A percentile compares a stretch with the other conserved stretches of the same genome.
Evolutionary conservation across 2,113 vertebrate species (phyloP).

Genomic region (Argyrosomus japonicus): DNA sequence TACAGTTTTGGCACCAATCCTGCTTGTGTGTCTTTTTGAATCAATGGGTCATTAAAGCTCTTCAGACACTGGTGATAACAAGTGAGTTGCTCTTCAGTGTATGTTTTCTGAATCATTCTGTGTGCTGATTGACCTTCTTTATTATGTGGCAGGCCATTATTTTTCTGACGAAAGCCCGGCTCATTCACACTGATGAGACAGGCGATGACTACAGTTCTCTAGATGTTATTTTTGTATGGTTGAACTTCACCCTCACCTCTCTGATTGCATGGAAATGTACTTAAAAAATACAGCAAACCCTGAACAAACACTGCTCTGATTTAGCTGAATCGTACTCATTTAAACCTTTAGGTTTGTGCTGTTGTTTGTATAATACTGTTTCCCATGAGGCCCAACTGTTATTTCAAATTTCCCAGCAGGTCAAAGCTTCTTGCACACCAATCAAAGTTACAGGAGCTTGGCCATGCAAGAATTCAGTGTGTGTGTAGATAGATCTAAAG

Average conservation of each 20-base stretch:
- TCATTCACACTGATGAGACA: neutral
- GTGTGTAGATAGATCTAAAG: slow-evolving; percentile 2
- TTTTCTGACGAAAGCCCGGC: neutral
- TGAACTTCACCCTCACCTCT: neutral
- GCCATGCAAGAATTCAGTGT: slow-evolving; percentile 5
- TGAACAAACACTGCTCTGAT: neutral
- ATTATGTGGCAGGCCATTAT: neutral
- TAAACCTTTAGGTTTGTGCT: neutral
- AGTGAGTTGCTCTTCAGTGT: neutral
- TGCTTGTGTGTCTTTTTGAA: neutral
- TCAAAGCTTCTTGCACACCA: slow-evolving; percentile 14
- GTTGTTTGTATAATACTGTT: neutral
- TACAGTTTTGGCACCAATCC: neutral
- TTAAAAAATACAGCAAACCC: neutral
- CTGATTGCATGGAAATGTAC: neutral
- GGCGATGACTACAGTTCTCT: neutral
- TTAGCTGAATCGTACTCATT: neutral
- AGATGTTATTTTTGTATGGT: neutral
- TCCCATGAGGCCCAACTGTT: neutral
- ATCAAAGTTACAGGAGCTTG: slow-evolving; percentile 8
- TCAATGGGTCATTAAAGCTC: slow-evolving; percentile 7
- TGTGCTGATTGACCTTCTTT: slow-evolving; percentile 11
- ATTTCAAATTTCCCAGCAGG: slow-evolving; percentile 23
- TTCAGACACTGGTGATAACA: neutral
- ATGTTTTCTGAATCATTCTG: neutral